A percentile compares a stretch with the other conserved stretches of the same genome.
These are phyloP conservation scores for Ceratina calcarata DNA, from an alignment of 1,140 invertebrate genomes.

Conservation along the genomic window DNA sequence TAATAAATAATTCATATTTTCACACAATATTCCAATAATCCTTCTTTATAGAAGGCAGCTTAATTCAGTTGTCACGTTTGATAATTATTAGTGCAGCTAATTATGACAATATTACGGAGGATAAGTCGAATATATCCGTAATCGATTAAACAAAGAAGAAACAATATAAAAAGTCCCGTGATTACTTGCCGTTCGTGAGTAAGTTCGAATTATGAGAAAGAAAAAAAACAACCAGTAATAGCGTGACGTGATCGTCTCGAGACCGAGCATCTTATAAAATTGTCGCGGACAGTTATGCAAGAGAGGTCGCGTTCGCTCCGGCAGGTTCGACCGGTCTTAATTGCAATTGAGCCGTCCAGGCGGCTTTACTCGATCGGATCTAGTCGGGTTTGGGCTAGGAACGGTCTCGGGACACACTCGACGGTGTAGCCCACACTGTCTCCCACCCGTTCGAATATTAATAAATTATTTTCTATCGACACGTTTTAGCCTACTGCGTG, in stretches of 20 bases:
- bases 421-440: not conserved
- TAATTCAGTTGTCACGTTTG: too few relatives aligned
- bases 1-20: too few relatives aligned
- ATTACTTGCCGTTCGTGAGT: not conserved
- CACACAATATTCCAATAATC: too few relatives aligned
- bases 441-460: constrained; percentile 26
- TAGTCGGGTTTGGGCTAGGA: constrained; percentile 42
- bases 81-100: too few relatives aligned
- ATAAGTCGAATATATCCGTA: too few relatives aligned
- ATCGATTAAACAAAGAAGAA: not conserved
- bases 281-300: constrained; percentile 59
- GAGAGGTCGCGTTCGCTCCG: constrained; percentile 55
- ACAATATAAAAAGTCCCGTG: too few relatives aligned
- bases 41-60: too few relatives aligned
- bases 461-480: constrained; percentile 42
- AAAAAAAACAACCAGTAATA: not conserved
- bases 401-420: not conserved
- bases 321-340: constrained; percentile 73
- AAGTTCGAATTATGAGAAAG: not conserved
- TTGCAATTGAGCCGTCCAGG: constrained; percentile 56
- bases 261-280: constrained; percentile 55
- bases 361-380: constrained; percentile 35
- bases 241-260: constrained; percentile 9
- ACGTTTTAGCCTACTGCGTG: constrained; percentile 20
- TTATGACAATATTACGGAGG: too few relatives aligned